Base-by-base conservation (phyloP, 92 coral and sea anemone species). In the Micromussa lordhowensis region DNA sequence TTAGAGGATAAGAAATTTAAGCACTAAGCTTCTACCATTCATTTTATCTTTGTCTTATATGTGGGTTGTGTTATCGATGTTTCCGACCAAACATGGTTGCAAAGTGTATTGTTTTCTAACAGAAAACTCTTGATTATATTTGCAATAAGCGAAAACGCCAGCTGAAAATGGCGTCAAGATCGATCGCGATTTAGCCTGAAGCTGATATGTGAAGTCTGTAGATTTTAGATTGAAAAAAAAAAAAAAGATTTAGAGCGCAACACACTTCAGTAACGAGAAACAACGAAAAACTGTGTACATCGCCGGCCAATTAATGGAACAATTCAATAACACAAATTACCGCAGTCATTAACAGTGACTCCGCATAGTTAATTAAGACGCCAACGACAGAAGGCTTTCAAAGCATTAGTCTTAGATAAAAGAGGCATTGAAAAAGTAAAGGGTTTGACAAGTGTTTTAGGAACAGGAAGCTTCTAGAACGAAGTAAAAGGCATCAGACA, bases 281-380 rank as follows among this genome's bases (percentile, higher is more conserved):
- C 55, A 34, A 3, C 21, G 66, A 69, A 32, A 8, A 26, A 21
- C 57, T 9, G 74, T 36, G 31, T 15, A 38, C 61, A 82, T 82
- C 63, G 30, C 77, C 86, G 86, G 86, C 51, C 22, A 80, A n/a
- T n/a, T n/a, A n/a, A 80, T 68, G 77, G 86, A 38, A 83, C 68
- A 83, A 70, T 54, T 70, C 34, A 69, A 70, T 83, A 70, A 70
- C 21, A 68, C 5, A 32, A 83, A 83, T 83, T 83, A 83, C 87
- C 79, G 87, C 68, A 73, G 55, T 83, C 79, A 83, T 49, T 70
- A 71, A n/a, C n/a, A 68, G 17, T 29, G 19, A 32, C 71, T 34
- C 12, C 53, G 28, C 8, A 16, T 44, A 1, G 76, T 55, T 71
- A 83, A 83, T 83, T 72, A 83, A 51, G 14, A 70, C 68, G 53